Evolutionary conservation across 2,888 invertebrate genomes (phyloP).

Genomic region (Troides oblongomaculatus): DNA sequence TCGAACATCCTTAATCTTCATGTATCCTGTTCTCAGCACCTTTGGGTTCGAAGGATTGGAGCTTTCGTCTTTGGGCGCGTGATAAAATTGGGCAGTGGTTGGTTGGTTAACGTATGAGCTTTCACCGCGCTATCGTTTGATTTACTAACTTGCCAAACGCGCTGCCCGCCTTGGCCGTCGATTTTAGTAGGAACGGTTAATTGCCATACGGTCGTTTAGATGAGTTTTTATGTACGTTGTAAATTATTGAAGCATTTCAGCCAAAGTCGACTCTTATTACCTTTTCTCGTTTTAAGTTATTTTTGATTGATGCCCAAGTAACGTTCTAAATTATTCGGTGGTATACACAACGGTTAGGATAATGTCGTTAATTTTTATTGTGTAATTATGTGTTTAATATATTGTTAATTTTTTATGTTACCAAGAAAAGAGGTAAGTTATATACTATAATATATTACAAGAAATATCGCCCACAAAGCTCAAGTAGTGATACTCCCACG

Average conservation of each 20-base stretch:
- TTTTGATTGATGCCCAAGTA: conserved; percentile 22
- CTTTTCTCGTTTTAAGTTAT: conserved; percentile 27
- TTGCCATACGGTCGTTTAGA: conserved; percentile 35
- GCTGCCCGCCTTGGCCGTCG: conserved; percentile 42
- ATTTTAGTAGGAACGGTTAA: conserved; percentile 43
- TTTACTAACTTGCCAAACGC: conserved; percentile 62
- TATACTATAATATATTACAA: too few species aligned
- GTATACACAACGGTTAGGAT: background rate
- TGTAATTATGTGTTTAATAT: background rate
- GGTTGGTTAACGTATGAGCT: conserved; percentile 49
- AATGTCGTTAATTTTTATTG: background rate
- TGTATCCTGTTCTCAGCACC: conserved; percentile 12
- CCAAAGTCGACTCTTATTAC: conserved; percentile 24
- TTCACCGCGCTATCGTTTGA: conserved; percentile 59
- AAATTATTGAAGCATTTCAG: conserved; percentile 27
- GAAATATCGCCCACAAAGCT: too few species aligned
- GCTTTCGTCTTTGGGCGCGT: conserved; percentile 20
- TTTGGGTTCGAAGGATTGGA: conserved; percentile 21
- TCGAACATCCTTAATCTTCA: conserved; percentile 1
- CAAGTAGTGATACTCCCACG: too few species aligned
- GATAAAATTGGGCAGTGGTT: conserved; percentile 36
- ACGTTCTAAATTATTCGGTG: conserved; percentile 4
- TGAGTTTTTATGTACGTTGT: conserved; percentile 29
- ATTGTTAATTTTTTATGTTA: background rate
- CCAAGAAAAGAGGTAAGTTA: background rate